phyloP scores from a whole-genome alignment of 2,888 invertebrate species.

The Netelia melanura region DNA sequence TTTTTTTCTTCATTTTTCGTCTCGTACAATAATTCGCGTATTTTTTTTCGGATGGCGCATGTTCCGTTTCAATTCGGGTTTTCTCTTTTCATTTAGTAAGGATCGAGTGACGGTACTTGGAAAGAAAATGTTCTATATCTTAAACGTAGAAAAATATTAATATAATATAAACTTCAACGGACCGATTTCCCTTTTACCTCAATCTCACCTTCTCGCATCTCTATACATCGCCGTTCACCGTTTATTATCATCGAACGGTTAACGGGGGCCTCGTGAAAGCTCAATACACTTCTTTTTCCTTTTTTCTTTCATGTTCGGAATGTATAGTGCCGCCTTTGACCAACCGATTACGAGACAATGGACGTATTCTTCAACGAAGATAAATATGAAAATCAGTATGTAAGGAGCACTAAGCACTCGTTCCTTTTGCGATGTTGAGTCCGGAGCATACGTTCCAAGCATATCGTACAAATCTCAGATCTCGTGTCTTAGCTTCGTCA shows the following conservation, averaged over 20 bases:
- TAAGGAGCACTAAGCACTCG: constrained; percentile 32
- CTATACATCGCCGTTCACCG: constrained; percentile 36
- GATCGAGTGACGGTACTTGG: constrained; percentile 58
- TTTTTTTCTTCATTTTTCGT: constrained; percentile 43
- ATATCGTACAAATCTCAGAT: constrained; percentile 17
- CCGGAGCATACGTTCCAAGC: constrained; percentile 3
- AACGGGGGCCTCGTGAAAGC: constrained; percentile 16
- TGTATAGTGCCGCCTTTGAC: constrained; percentile 37
- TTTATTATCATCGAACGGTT: constrained; percentile 42
- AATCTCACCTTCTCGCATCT: constrained; percentile 8
- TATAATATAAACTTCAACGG: constrained; percentile 66
- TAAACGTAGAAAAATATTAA: constrained; percentile 71
- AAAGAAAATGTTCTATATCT: constrained; percentile 64
- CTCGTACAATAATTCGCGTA: constrained; percentile 12
- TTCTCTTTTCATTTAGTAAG: constrained; percentile 42
- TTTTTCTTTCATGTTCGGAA: constrained; percentile 39
- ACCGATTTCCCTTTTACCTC: constrained; percentile 48
- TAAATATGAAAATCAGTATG: constrained; percentile 41
- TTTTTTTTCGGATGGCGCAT: constrained; percentile 37
- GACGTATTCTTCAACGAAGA: constrained; percentile 64
- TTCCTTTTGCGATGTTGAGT: constrained; percentile 12
- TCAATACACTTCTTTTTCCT: constrained; percentile 14
- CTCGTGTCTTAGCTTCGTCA: not conserved
- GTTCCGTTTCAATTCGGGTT: constrained; percentile 19
- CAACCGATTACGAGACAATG: constrained; percentile 57